Conservation (phyloP, 2,113 vertebrate species). For the Neogale vison region DNA sequence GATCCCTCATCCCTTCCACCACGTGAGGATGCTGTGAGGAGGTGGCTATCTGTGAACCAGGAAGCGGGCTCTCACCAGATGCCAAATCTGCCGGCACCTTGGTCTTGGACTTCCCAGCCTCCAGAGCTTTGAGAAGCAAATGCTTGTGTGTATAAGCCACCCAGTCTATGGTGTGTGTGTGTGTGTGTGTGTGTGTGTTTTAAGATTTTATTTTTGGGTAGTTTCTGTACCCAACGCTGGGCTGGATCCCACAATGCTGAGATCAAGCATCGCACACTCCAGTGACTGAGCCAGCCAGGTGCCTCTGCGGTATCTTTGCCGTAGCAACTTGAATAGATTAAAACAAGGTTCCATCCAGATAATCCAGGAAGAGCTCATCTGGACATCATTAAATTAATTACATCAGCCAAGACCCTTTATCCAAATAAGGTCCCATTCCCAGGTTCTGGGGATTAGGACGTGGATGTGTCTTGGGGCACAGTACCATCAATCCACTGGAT, state of each 20-base stretch:
- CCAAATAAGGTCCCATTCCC: not conserved
- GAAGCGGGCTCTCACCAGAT: not conserved
- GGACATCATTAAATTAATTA: not conserved
- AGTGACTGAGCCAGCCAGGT: not conserved
- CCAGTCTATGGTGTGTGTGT: not conserved
- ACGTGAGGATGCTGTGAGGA: not conserved
- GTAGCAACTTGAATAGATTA: not conserved
- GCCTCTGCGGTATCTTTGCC: not conserved
- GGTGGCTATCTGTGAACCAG: not conserved
- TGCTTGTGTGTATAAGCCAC: not conserved
- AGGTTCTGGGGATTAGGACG: not conserved
- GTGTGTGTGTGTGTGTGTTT: not conserved
- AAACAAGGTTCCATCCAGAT: not conserved
- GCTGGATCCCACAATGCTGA: not conserved
- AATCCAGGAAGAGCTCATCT: not conserved
- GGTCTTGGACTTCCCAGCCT: not conserved
- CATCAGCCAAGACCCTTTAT: not conserved
- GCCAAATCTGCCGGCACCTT: not conserved
- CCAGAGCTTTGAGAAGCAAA: not conserved
- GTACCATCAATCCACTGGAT: not conserved
- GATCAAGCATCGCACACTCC: not conserved
- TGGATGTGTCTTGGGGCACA: not conserved
- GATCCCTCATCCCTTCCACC: not conserved
- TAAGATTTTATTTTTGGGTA: not conserved
- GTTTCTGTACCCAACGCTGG: accelerated